Conservation (phyloP, 2,888 invertebrate genomes). For the Desoria tigrina region DNA sequence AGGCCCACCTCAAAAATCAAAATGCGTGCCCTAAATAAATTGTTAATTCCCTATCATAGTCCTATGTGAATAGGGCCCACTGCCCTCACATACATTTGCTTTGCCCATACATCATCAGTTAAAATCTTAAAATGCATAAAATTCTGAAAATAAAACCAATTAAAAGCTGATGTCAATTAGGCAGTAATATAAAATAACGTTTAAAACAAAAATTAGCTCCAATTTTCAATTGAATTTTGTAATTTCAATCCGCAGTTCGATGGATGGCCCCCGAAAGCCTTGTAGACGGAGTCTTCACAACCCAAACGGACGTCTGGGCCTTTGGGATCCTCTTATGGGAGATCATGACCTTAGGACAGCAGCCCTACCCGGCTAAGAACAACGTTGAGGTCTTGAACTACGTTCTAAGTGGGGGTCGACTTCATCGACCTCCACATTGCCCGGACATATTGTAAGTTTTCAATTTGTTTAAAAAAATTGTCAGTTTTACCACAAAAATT, state of each 20-base stretch:
- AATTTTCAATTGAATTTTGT: too few species aligned
- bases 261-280: slow-evolving; percentile 98
- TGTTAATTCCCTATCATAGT: too few species aligned
- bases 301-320: slow-evolving; percentile 92
- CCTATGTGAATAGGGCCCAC: too few species aligned
- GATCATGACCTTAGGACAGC: slow-evolving; percentile 91
- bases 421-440: slow-evolving; percentile 45
- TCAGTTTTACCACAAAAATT: background rate
- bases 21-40: too few species aligned
- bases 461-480: background rate
- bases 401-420: slow-evolving; percentile 60
- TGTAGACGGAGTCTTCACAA: slow-evolving; percentile 92
- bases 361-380: slow-evolving; percentile 91
- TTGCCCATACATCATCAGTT: too few species aligned
- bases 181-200: too few species aligned
- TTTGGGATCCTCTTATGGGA: slow-evolving; percentile 95
- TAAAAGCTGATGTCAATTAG: slow-evolving; percentile 1
- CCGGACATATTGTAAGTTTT: slow-evolving; percentile 64
- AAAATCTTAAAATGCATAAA: too few species aligned
- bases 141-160: too few species aligned
- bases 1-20: too few species aligned
- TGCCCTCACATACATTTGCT: too few species aligned
- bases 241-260: slow-evolving; percentile 65
- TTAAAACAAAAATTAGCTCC: too few species aligned
- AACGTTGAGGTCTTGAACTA: slow-evolving; percentile 89